Conservation (phyloP, 2,113 vertebrate species). For the Pangasianodon gigas region DNA sequence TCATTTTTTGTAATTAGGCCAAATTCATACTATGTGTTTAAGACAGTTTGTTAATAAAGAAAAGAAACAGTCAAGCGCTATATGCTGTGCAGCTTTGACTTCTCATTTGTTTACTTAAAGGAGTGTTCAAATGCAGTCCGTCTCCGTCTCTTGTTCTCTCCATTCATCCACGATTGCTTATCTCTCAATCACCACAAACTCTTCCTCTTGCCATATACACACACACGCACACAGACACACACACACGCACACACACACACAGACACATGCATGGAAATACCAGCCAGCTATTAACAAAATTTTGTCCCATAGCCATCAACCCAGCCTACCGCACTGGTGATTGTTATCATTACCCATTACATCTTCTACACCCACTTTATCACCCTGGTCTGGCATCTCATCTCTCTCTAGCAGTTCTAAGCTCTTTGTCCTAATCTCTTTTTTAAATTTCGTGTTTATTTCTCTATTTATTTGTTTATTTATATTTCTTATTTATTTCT, state of each 20-base stretch:
- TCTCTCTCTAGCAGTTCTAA: not conserved
- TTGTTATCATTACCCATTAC: not conserved
- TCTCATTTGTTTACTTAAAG: conserved; percentile 17
- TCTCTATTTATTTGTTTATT: not conserved
- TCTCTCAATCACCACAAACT: not conserved
- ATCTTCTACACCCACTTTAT: conserved; percentile 34
- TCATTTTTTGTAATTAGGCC: not conserved
- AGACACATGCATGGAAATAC: not conserved
- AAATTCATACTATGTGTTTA: not conserved
- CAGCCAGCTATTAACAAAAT: conserved; percentile 3
- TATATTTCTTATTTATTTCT: too few relatives aligned
- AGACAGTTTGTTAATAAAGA: not conserved
- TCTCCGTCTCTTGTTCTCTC: not conserved
- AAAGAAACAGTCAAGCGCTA: not conserved
- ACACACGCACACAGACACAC: not conserved
- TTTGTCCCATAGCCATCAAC: not conserved
- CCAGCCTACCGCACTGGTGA: not conserved
- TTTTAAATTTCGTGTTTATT: not conserved
- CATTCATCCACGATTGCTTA: not conserved
- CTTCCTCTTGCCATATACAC: not conserved
- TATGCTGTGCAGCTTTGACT: not conserved
- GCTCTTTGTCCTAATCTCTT: not conserved
- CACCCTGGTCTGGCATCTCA: not conserved
- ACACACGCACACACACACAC: not conserved
- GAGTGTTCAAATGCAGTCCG: not conserved